Evolutionary conservation across 2,888 invertebrate species (phyloP), one percentile per base, ranked within the genome.

Genomic region (Cheilosia urbana): DNA sequence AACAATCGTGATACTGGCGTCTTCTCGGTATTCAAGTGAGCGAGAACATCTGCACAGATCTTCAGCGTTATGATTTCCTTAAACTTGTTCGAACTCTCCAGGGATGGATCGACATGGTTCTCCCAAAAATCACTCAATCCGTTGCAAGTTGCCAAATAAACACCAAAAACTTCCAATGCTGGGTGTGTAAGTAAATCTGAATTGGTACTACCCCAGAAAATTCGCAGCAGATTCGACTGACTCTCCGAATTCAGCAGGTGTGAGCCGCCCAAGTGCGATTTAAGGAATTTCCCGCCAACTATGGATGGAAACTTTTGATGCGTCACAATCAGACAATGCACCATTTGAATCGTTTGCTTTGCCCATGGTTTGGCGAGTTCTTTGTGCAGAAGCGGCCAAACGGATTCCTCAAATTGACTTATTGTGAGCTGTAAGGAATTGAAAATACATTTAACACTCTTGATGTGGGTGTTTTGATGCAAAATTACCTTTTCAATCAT

Each of bases 281-380:
- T 93, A 1, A 95, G 88, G 88, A 93, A 93, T 88, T 93, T 92
- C 4, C 93, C 93, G 15, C 94, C 94, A 47, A 95, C 91, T 4
- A 93, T 88, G 4, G 89, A 89, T 1, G 94, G 93, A 91, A 93
- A 94, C 83, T 92, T 93, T n/a, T 91, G 89, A 69, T 90, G 90
- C 2, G 91, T 87, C 9, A 88, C 85, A 87, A 95, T 90, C 4
- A 96, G 90, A 71, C 95, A 93, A 89, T 95, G 94, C 5, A 96
- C 91, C 2, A 94, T 94, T 90, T 96, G 95, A 21, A 96, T 91
- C 34, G 93, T 93, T 88, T 96, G 95, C 66, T 95, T 95, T 15
- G 93, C 91, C 92, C 95, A 94, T 9, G 94, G 93, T 88, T 95
- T 95, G 49, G 93, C 93, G 69, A 96, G 92, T 89, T 95, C 94